Conservation (phyloP, 2,797 vertebrate species). For the Sciurus vulgaris region DNA sequence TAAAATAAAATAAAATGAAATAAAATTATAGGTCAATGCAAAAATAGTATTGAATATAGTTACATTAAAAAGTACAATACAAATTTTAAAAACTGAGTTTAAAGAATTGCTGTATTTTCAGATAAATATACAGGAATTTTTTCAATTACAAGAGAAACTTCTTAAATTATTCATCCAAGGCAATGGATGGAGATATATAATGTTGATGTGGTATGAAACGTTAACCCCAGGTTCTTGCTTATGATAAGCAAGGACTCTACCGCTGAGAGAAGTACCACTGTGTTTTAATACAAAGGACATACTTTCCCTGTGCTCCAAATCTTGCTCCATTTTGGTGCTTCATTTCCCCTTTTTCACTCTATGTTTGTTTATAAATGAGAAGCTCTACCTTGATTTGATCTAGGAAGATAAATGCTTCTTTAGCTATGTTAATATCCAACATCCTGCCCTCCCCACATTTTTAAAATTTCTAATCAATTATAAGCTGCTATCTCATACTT, state of each 20-base stretch:
- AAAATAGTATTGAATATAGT: background rate
- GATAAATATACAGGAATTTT: background rate
- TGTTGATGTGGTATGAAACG: too few relatives aligned
- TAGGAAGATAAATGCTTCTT: background rate
- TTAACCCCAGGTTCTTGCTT: too few relatives aligned
- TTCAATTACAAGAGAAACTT: background rate
- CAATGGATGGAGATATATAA: too few relatives aligned
- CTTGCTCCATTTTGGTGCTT: background rate
- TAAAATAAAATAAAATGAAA: too few relatives aligned
- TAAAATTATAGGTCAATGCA: background rate
- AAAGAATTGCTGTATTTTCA: background rate
- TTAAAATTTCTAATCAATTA: background rate
- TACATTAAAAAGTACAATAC: background rate
- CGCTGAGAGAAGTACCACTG: too few relatives aligned
- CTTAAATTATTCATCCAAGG: background rate
- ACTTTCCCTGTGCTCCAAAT: background rate
- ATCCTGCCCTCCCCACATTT: too few relatives aligned
- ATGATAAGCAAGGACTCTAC: too few relatives aligned
- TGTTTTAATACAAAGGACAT: background rate
- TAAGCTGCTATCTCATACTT: background rate
- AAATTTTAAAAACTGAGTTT: background rate
- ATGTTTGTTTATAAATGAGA: background rate
- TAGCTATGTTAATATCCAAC: background rate
- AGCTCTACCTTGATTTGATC: background rate
- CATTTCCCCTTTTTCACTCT: background rate